Evolutionary conservation across 2,797 vertebrate species (phyloP).

Genomic region (Eulemur rubriventer): DNA sequence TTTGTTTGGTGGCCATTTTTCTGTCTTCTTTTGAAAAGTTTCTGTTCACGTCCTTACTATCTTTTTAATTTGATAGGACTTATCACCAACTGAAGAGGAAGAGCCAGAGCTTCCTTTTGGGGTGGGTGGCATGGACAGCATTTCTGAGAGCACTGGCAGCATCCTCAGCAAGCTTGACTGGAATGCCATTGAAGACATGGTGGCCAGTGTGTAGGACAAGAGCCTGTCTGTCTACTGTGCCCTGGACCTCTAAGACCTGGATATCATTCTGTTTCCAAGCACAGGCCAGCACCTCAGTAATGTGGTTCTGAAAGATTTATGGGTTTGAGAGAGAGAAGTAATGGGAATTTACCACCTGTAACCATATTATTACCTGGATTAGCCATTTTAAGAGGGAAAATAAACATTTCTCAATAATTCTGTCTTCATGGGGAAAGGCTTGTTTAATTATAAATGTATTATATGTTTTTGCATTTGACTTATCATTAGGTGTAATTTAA

Average conservation of each 20-base stretch:
- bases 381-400: slow-evolving; percentile 27
- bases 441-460: not conserved
- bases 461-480: slow-evolving; percentile 36
- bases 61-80: slow-evolving; percentile 77
- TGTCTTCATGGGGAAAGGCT: not conserved
- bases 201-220: slow-evolving; percentile 86
- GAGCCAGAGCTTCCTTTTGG: slow-evolving; percentile 11
- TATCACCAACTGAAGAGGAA: not conserved
- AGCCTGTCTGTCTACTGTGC: slow-evolving; percentile 15
- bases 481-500: slow-evolving; percentile 41
- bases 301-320: not conserved
- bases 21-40: too few relatives aligned
- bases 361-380: not conserved
- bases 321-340: not conserved
- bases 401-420: slow-evolving; percentile 53
- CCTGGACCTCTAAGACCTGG: not conserved
- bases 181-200: slow-evolving; percentile 92
- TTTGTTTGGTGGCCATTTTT: too few relatives aligned
- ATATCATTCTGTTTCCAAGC: not conserved
- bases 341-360: not conserved
- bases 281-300: not conserved
- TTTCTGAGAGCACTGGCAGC: slow-evolving; percentile 90
- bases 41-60: not conserved
- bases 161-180: slow-evolving; percentile 95
- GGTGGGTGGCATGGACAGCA: slow-evolving; percentile 79